Evolutionary conservation across 2,113 vertebrate genomes (phyloP).

Genomic region (Gadus macrocephalus): DNA sequence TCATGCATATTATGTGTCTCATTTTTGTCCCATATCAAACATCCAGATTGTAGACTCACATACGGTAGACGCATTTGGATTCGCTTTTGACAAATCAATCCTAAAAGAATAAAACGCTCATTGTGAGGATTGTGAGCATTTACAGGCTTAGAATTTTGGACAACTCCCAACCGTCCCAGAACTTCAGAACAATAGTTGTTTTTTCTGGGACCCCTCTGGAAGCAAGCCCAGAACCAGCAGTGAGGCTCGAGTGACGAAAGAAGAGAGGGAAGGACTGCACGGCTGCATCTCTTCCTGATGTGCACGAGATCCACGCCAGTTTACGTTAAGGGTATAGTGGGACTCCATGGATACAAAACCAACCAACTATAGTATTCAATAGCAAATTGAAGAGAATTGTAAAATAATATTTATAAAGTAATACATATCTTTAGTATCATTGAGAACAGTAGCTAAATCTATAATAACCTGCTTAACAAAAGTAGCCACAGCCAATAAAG

Average conservation of each 20-base stretch:
- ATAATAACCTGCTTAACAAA: too few species aligned
- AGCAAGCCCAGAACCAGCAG: background rate
- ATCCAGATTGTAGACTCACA: background rate
- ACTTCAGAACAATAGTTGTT: background rate
- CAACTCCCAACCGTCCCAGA: background rate
- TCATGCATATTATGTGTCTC: too few species aligned
- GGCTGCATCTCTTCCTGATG: background rate
- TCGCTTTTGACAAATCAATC: background rate
- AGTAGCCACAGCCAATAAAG: too few species aligned
- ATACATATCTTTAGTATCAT: too few species aligned
- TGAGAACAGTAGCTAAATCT: too few species aligned
- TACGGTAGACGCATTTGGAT: slow-evolving; percentile 4
- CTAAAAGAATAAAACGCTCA: slow-evolving; percentile 8
- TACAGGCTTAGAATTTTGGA: slow-evolving; percentile 15
- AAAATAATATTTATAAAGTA: too few species aligned
- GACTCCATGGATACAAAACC: too few species aligned
- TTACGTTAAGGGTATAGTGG: background rate
- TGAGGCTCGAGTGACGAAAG: slow-evolving; percentile 5
- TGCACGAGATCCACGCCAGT: background rate
- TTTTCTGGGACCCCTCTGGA: slow-evolving; percentile 12
- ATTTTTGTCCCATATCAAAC: too few species aligned
- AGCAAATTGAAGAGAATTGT: too few species aligned
- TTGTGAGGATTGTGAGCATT: background rate
- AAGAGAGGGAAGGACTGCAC: background rate
- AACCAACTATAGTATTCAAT: too few species aligned